phyloP scores from a whole-genome alignment of 2,888 invertebrate genomes.

The Mimas tiliae region DNA sequence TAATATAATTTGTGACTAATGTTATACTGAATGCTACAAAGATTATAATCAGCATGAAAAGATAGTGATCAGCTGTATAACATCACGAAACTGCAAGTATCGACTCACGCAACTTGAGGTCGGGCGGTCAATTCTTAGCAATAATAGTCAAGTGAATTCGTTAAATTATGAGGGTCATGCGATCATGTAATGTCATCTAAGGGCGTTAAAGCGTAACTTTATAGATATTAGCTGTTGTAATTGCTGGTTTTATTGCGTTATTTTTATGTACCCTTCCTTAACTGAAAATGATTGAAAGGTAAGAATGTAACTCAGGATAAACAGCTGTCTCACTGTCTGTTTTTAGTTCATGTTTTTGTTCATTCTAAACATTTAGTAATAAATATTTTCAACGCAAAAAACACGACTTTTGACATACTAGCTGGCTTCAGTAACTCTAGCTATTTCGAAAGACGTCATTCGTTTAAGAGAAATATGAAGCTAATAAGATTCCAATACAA shows the following conservation, averaged over 20 bases:
- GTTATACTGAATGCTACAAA: neutral
- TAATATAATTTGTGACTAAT: neutral
- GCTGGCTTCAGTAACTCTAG: too few relatives aligned
- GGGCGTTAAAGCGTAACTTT: slow-evolving; percentile 27
- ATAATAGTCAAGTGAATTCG: slow-evolving; percentile 3
- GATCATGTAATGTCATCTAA: slow-evolving; percentile 30
- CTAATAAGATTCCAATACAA: too few relatives aligned
- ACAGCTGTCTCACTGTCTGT: neutral
- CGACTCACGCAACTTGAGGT: slow-evolving; percentile 12
- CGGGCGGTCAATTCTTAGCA: neutral
- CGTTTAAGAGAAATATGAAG: too few relatives aligned
- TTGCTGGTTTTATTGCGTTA: slow-evolving; percentile 28
- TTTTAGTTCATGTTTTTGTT: neutral
- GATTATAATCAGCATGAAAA: slow-evolving; percentile 13
- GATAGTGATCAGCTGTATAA: neutral
- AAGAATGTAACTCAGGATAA: neutral
- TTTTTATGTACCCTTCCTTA: neutral
- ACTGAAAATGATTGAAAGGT: neutral
- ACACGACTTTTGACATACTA: too few relatives aligned
- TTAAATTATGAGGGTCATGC: slow-evolving; percentile 33
- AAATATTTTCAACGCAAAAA: too few relatives aligned
- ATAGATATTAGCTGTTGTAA: slow-evolving; percentile 29
- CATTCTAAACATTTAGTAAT: neutral
- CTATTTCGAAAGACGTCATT: too few relatives aligned
- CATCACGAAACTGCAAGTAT: neutral